These are phyloP conservation scores for Gopherus flavomarginatus DNA, from an alignment of 2,113 vertebrate genomes.

Conservation along the genomic window DNA sequence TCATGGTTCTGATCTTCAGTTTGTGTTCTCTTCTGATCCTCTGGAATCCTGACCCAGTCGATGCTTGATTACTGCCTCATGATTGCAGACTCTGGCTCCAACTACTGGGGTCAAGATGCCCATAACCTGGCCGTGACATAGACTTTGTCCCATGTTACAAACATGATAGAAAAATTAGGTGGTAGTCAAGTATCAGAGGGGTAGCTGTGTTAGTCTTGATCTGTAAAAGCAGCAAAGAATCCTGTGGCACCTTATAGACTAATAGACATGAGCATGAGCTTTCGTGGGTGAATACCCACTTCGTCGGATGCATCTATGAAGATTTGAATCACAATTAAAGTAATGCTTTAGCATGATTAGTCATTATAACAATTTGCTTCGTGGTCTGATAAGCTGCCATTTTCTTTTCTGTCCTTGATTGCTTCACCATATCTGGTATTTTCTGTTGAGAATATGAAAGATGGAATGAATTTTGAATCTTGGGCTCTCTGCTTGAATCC, in stretches of 20 bases:
- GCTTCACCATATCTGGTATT: not conserved
- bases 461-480: constrained; percentile 2
- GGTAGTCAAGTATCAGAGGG: not conserved
- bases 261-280: no score
- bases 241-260: no score
- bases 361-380: constrained; percentile 24
- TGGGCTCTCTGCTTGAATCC: rapidly evolving
- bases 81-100: not conserved
- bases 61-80: not conserved
- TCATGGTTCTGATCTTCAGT: not conserved
- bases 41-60: not conserved
- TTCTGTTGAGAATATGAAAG: not conserved
- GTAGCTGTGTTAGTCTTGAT: no score
- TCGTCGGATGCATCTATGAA: constrained; percentile 13
- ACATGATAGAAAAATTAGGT: constrained; percentile 26
- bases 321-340: not conserved
- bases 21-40: not conserved
- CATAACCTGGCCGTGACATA: not conserved
- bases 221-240: no score
- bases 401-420: constrained; percentile 39
- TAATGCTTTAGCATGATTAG: not conserved
- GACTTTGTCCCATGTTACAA: constrained; percentile 5
- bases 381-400: constrained; percentile 14
- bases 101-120: not conserved
- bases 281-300: no score